Evolutionary conservation across 2,888 invertebrate genomes (phyloP).

Genomic region (Melanophora roralis): DNA sequence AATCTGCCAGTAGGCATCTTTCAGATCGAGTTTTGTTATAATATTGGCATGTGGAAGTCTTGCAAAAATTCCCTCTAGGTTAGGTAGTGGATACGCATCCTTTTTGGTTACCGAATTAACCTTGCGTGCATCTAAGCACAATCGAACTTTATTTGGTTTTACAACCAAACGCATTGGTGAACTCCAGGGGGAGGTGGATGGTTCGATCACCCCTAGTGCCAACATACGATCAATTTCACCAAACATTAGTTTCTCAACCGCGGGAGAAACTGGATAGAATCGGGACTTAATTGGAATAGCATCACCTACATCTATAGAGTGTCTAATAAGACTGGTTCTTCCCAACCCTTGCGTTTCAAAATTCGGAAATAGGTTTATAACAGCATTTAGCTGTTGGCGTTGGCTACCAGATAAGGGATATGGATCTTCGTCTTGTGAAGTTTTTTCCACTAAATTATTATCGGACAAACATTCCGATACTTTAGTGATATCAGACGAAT

Average conservation of each 20-base stretch:
- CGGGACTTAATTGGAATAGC: slow-evolving; percentile 57
- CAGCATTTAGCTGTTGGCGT: slow-evolving; percentile 9
- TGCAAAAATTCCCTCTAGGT: slow-evolving; percentile 50
- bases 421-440: background rate
- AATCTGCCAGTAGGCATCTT: slow-evolving; percentile 54
- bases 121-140: slow-evolving; percentile 50
- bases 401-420: slow-evolving; percentile 14
- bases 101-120: slow-evolving; percentile 42
- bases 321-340: slow-evolving; percentile 41
- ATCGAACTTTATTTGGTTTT: slow-evolving; percentile 39
- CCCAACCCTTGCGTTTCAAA: slow-evolving; percentile 30
- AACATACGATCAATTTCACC: slow-evolving; percentile 69
- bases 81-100: slow-evolving; percentile 48
- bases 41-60: slow-evolving; percentile 42
- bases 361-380: slow-evolving; percentile 15
- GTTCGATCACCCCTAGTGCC: slow-evolving; percentile 65
- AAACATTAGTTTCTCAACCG: slow-evolving; percentile 51
- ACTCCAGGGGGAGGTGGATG: slow-evolving; percentile 60
- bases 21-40: slow-evolving; percentile 51
- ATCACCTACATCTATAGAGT: slow-evolving; percentile 52
- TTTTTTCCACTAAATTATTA: background rate
- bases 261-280: slow-evolving; percentile 56
- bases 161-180: slow-evolving; percentile 45
- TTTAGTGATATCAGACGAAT: background rate
- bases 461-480: background rate